phyloP scores from a whole-genome alignment of 2,113 vertebrate genomes.

The Rhipidura dahli region DNA sequence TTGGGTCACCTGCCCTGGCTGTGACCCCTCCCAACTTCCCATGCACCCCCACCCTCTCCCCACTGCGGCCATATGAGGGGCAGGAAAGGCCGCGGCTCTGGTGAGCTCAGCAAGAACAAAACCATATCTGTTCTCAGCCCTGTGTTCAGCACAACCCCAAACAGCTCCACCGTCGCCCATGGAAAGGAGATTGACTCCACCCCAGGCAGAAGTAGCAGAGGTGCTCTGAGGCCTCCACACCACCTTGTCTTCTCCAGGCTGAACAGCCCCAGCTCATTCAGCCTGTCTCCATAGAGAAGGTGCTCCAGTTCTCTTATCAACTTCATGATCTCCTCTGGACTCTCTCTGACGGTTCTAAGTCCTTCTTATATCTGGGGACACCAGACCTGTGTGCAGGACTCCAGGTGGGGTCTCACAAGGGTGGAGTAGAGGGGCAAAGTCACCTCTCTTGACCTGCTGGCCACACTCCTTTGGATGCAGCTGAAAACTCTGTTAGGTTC shows the following conservation, averaged over 20 bases:
- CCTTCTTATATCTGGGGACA: neutral
- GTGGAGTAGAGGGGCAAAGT: neutral
- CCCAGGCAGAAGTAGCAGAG: neutral
- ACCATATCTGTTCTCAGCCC: neutral
- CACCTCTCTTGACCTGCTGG: neutral
- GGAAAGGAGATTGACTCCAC: neutral
- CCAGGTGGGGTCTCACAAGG: neutral
- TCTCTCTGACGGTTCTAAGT: neutral
- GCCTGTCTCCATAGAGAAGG: neutral
- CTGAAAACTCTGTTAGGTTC: neutral
- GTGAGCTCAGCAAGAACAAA: neutral
- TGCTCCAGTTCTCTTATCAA: neutral
- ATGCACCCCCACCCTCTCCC: neutral
- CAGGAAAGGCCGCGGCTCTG: neutral
- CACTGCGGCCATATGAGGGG: neutral
- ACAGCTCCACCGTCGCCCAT: rapidly evolving
- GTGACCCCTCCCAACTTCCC: neutral
- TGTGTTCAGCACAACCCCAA: neutral
- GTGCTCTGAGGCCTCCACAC: neutral
- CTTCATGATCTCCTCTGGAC: neutral
- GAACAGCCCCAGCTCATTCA: neutral
- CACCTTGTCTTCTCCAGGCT: neutral
- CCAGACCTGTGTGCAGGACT: neutral
- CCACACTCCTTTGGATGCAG: neutral
- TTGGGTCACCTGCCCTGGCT: neutral